A percentile compares a stretch with the other conserved stretches of the same genome.
phyloP scores from a whole-genome alignment of 2,888 invertebrate species.

The Carabus problematicus region DNA sequence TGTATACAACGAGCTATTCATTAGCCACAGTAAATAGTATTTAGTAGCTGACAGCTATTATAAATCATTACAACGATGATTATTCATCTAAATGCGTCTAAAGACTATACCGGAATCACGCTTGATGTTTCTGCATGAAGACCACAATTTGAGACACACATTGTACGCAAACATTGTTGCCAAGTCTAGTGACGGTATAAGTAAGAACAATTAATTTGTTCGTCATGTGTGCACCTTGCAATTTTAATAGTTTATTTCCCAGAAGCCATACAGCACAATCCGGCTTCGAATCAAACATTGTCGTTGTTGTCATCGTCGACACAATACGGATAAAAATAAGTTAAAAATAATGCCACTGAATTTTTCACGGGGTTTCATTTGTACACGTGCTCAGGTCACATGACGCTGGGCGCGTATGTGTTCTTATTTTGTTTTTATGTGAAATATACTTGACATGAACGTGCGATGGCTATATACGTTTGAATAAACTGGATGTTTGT shows the following conservation, averaged over 20 bases:
- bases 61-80: too few relatives aligned
- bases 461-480: conserved; percentile 1
- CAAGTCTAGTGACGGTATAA: conserved; percentile 28
- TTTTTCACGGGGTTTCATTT: conserved; percentile 24
- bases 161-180: background rate
- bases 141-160: background rate
- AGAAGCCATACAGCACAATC: conserved; percentile 16
- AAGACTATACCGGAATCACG: background rate
- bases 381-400: conserved; percentile 13
- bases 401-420: background rate
- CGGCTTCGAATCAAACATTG: too few relatives aligned
- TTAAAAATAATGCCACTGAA: conserved; percentile 14
- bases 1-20: background rate
- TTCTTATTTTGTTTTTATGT: conserved; percentile 20
- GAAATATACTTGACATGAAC: too few relatives aligned
- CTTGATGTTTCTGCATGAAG: background rate
- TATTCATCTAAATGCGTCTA: too few relatives aligned
- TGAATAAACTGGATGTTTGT: conserved; percentile 22
- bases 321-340: too few relatives aligned
- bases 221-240: conserved; percentile 40
- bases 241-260: conserved; percentile 38
- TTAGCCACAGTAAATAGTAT: too few relatives aligned
- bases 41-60: background rate
- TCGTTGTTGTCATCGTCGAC: too few relatives aligned
- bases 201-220: conserved; percentile 41